phyloP scores from a whole-genome alignment of 2,888 invertebrate genomes.

The Stenoptilia bipunctidactyla region DNA sequence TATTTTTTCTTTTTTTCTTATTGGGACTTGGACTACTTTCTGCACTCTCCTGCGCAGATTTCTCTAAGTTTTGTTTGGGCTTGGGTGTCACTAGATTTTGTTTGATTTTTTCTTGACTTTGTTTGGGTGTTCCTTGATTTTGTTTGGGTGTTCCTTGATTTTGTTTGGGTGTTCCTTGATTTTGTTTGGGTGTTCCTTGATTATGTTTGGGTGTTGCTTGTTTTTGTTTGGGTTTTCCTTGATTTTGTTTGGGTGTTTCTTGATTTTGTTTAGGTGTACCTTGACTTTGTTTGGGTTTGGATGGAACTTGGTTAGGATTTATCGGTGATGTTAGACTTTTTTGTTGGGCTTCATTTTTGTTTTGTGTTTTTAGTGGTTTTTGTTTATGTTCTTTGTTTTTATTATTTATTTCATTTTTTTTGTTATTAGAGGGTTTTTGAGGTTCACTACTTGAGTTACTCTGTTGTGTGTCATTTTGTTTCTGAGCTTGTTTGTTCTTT shows the following conservation, averaged over 20 bases:
- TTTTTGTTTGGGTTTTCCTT: background rate
- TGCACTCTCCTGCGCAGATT: conserved; percentile 9
- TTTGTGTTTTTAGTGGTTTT: background rate
- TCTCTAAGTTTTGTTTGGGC: background rate
- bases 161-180: background rate
- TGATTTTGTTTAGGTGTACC: conserved; percentile 9
- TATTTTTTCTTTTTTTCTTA: conserved; percentile 28
- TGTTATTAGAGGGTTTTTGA: conserved; percentile 1
- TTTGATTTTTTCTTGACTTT: background rate
- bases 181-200: background rate
- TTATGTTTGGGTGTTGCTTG: background rate
- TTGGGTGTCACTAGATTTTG: background rate
- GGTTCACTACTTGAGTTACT: background rate
- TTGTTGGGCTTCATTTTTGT: background rate
- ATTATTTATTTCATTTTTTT: conserved; percentile 18
- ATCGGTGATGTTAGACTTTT: background rate
- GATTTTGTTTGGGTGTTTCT: background rate
- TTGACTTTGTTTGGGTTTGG: conserved; percentile 5
- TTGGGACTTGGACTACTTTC: conserved; percentile 18
- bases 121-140: conserved; percentile 2
- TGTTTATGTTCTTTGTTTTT: conserved; percentile 5
- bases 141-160: conserved; percentile 10
- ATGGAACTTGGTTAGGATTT: background rate
- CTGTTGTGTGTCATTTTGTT: conserved; percentile 5
- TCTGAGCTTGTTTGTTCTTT: conserved; percentile 9